Evolutionary conservation across 2,888 invertebrate species (phyloP).

Genomic region (Junonia oenone): DNA sequence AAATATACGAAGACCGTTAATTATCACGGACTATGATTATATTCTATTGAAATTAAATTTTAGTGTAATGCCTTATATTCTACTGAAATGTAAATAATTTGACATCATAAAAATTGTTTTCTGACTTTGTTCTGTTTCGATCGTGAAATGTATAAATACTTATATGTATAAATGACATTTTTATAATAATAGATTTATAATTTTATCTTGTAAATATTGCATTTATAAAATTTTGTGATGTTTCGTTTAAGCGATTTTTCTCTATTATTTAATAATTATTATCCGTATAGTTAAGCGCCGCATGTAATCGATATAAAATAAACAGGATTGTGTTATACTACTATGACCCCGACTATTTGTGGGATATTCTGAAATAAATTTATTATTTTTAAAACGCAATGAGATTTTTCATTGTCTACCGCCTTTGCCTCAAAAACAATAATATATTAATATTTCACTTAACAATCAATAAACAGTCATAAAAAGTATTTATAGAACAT

Average conservation of each 20-base stretch:
- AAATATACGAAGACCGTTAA: constrained; percentile 35
- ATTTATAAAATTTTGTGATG: constrained; percentile 71
- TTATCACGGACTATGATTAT: constrained; percentile 3
- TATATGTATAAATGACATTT: constrained; percentile 44
- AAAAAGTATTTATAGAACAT: too few relatives aligned
- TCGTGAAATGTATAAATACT: constrained; percentile 41
- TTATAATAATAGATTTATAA: constrained; percentile 41
- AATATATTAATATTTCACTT: too few relatives aligned
- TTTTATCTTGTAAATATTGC: constrained; percentile 68
- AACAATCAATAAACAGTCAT: too few relatives aligned
- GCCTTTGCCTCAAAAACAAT: too few relatives aligned
- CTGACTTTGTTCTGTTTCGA: constrained; percentile 52
- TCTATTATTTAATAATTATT: constrained; percentile 38
- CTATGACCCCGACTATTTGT: constrained; percentile 44
- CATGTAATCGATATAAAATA: constrained; percentile 61
- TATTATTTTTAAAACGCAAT: constrained; percentile 56
- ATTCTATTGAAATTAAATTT: background rate
- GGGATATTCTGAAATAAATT: constrained; percentile 63
- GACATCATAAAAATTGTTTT: constrained; percentile 27
- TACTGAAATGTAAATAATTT: constrained; percentile 24
- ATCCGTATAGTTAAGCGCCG: constrained; percentile 46
- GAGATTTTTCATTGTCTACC: constrained; percentile 30
- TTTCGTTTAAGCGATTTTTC: constrained; percentile 43
- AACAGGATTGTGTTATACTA: constrained; percentile 65
- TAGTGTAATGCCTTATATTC: background rate